These are phyloP conservation scores for Patella pellucida DNA, from an alignment of 2,888 invertebrate species.

Conservation along the genomic window DNA sequence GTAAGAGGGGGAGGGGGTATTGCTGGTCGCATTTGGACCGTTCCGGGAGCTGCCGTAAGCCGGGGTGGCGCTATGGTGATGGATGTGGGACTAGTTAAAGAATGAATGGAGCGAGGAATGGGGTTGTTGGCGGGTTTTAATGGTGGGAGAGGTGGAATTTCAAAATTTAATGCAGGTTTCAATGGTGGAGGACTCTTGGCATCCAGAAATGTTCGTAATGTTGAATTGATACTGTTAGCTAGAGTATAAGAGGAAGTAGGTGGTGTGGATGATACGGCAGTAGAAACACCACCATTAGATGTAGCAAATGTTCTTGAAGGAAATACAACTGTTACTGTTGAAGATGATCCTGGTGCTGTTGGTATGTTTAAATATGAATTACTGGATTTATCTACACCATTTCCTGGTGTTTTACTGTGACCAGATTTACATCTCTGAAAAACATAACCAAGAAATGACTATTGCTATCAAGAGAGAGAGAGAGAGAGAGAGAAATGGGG, in stretches of 20 bases:
- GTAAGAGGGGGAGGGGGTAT: constrained; percentile 24
- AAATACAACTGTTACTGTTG: too few species aligned
- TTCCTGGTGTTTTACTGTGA: too few species aligned
- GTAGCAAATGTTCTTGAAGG: too few species aligned
- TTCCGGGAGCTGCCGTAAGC: constrained; percentile 25
- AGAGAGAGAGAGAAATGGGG: too few species aligned
- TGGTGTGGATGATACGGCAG: not conserved
- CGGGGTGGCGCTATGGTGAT: constrained; percentile 23
- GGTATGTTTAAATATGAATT: too few species aligned
- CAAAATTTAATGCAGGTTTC: not conserved
- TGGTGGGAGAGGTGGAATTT: constrained; percentile 20
- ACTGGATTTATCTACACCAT: too few species aligned
- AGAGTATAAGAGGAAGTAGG: not conserved
- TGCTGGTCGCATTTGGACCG: constrained; percentile 7
- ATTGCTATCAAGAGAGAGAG: too few species aligned
- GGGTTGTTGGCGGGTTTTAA: not conserved
- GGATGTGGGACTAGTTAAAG: not conserved
- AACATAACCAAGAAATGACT: too few species aligned
- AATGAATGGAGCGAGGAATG: constrained; percentile 1
- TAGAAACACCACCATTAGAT: too few species aligned
- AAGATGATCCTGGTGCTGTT: too few species aligned
- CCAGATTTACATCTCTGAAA: too few species aligned
- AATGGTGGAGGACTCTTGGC: not conserved
- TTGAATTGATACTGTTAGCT: not conserved
- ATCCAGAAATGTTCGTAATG: not conserved